These are phyloP conservation scores for Platycercus adscitus DNA, from an alignment of 2,113 vertebrate species.

Conservation along the genomic window DNA sequence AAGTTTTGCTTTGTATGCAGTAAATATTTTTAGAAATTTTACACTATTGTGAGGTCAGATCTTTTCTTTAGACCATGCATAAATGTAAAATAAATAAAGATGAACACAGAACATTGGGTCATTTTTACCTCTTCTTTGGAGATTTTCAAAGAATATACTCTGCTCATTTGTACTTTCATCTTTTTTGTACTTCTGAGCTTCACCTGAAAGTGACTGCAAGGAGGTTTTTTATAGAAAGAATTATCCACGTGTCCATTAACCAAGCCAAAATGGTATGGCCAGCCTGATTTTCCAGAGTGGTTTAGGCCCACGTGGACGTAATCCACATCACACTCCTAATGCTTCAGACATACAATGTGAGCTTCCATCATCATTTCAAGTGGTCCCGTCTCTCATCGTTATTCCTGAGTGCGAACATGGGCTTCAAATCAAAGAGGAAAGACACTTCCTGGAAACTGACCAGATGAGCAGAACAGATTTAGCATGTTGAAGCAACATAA, in stretches of 20 bases:
- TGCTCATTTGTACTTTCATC: background rate
- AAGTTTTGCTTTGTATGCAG: background rate
- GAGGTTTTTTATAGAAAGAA: background rate
- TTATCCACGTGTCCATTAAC: background rate
- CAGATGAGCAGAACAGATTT: background rate
- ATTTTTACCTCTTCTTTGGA: background rate
- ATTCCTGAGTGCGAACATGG: background rate
- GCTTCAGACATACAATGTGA: background rate
- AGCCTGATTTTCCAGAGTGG: background rate
- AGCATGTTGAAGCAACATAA: background rate
- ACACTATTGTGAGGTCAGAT: rapidly evolving
- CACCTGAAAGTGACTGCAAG: background rate
- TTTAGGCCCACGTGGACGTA: rapidly evolving
- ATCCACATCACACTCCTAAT: background rate
- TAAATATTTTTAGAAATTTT: background rate
- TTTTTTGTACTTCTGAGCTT: background rate
- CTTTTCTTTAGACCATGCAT: background rate
- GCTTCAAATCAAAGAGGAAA: background rate
- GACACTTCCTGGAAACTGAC: background rate
- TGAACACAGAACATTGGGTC: rapidly evolving
- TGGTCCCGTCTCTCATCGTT: rapidly evolving
- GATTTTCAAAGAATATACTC: background rate
- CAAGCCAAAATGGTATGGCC: background rate
- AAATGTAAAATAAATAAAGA: background rate
- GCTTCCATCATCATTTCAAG: background rate